Evolutionary conservation across 2,113 vertebrate species (phyloP).

Genomic region (Illadopsis cleaveri): DNA sequence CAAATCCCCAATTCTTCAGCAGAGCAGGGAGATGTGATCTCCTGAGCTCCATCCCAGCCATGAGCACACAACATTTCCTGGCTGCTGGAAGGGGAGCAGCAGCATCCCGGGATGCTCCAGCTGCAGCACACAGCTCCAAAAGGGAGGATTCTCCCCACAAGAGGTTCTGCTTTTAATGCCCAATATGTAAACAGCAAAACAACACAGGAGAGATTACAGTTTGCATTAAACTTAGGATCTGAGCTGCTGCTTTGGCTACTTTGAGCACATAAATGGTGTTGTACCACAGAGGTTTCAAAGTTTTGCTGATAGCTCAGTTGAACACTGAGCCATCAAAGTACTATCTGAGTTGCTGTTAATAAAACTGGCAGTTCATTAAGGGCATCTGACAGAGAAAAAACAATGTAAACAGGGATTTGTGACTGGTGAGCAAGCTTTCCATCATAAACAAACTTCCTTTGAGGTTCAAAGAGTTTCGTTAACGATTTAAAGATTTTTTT

Average conservation of each 20-base stretch:
- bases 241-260: neutral
- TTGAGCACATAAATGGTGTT: neutral
- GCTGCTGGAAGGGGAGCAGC: neutral
- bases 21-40: neutral
- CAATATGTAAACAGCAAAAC: neutral
- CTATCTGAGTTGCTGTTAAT: neutral
- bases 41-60: neutral
- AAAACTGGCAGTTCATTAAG: constrained; percentile 33
- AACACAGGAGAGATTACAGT: neutral
- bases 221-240: neutral
- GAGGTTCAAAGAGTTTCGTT: constrained; percentile 10
- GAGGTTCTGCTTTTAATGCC: neutral
- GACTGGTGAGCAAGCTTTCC: neutral
- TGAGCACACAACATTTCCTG: neutral
- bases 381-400: neutral
- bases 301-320: neutral
- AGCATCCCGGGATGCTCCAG: neutral
- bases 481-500: neutral
- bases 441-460: neutral
- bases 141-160: neutral
- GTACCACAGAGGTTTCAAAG: neutral
- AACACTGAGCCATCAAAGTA: neutral
- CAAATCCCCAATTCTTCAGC: neutral
- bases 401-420: neutral
- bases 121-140: neutral